Percentiles rank a stretch among this genome's conserved stretches.
Evolutionary conservation across 1,140 invertebrate genomes (phyloP).

Genomic region (Lasioglossum baleicum): DNA sequence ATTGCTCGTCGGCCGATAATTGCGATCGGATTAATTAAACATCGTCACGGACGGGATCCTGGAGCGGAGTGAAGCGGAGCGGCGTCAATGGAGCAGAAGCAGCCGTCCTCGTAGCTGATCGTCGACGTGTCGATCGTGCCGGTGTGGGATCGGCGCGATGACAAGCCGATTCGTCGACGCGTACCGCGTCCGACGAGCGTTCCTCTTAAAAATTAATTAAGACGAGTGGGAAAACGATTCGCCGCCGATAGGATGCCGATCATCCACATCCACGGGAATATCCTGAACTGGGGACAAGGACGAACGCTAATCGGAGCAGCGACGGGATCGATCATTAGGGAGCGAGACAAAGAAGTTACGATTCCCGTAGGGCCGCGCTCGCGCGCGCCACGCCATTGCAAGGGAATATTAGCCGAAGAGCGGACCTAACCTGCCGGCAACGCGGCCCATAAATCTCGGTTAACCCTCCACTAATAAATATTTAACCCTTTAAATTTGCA

Average conservation of each 20-base stretch:
- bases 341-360: background rate
- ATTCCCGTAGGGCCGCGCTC: slow-evolving; percentile 34
- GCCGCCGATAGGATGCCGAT: background rate
- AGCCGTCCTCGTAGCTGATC: background rate
- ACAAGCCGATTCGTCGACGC: background rate
- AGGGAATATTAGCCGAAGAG: slow-evolving; percentile 57
- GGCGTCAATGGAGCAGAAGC: too few relatives aligned
- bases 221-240: background rate
- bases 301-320: background rate
- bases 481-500: slow-evolving; percentile 81
- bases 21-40: slow-evolving; percentile 42
- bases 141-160: background rate
- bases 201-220: background rate
- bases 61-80: too few relatives aligned
- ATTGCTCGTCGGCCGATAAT: slow-evolving; percentile 10
- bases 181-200: background rate
- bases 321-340: slow-evolving; percentile 17
- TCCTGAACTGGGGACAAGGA: background rate
- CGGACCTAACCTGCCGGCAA: background rate
- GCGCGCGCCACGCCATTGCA: slow-evolving; percentile 29
- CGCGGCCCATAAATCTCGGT: slow-evolving; percentile 77
- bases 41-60: background rate
- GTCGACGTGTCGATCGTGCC: background rate
- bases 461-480: slow-evolving; percentile 80
- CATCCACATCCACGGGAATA: background rate